Base-by-base conservation (phyloP, 2,888 invertebrate genomes). In the Rutpela maculata region DNA sequence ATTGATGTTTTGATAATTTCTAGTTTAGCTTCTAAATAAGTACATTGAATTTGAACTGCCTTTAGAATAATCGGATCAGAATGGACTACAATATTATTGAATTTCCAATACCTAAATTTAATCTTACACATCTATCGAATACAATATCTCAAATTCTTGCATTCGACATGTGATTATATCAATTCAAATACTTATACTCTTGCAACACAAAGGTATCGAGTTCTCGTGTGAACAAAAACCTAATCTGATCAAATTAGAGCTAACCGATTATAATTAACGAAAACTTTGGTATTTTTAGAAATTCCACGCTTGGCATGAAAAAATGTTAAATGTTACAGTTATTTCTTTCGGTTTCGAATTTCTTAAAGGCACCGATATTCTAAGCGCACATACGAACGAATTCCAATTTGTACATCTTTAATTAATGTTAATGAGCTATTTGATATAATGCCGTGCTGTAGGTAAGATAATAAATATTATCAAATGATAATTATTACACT, bases 251-350 rank as follows among this genome's bases (percentile, higher is more conserved):
- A 43, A 66, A 66, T 66, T 43, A 38, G 18, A 50, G 7, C 31
- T 50, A 19, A 66, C 43, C n/a, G 17, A 63, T 63, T 63, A 35
- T 63, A 63, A 63, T 63, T 63, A 63, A 66, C 43, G 65, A 11
- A 50, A 50, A 43, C 19, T 9, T 50, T 19, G 12, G 43, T 43
- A 38, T 66, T 19, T 18, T 15, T 66, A 19, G 19, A 43, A 66
- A 66, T 66, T 66, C 19, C 12, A 50, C 10, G 19, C 31, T 31
- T n/a, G 17, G n/a, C 4, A 2, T 1, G 6, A 18, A 63, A 38
- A 66, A 43, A 7, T 43, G 12, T 38, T 38, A 66, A 19, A 43
- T 50, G 26, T 12, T 26, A n/a, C 62, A 65, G 43, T 65, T 43
- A 66, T 43, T 50, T 38, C 19, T 43, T 43, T 18, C 2, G 10